Evolutionary conservation across 1,140 invertebrate genomes (phyloP).

Genomic region (Stegodyphus mimosarum): DNA sequence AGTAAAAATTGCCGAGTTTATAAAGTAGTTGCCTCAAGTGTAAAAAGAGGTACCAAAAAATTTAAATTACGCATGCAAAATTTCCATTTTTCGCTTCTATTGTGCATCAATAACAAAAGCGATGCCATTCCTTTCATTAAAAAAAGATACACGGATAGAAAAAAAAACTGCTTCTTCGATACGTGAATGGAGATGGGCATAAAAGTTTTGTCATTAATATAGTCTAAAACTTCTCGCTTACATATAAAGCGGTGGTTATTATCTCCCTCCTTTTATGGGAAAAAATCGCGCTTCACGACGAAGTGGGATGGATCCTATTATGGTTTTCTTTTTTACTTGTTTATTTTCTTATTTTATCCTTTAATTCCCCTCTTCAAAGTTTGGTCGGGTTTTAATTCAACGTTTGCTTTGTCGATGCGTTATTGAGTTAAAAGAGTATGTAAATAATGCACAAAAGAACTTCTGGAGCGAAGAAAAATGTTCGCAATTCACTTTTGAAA

Average conservation of each 20-base stretch:
- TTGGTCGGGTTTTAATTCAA: background rate
- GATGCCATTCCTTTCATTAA: slow-evolving; percentile 4
- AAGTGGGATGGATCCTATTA: background rate
- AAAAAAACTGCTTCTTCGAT: background rate
- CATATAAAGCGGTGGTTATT: background rate
- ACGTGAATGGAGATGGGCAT: background rate
- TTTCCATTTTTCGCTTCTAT: slow-evolving; percentile 2
- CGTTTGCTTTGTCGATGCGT: background rate
- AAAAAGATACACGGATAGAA: background rate
- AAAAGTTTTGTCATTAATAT: slow-evolving; percentile 16
- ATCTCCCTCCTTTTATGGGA: background rate
- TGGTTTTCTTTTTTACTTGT: background rate
- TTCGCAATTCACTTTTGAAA: slow-evolving; percentile 9
- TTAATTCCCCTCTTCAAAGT: background rate
- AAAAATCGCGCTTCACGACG: background rate
- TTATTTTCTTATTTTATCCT: slow-evolving; percentile 4
- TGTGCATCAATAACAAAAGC: slow-evolving; percentile 13
- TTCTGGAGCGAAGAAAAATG: background rate
- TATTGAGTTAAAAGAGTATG: slow-evolving; percentile 18
- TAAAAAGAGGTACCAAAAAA: slow-evolving; percentile 4
- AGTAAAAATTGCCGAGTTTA: background rate
- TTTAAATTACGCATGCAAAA: slow-evolving; percentile 15
- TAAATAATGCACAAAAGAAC: slow-evolving; percentile 1
- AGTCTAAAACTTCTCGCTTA: slow-evolving; percentile 16
- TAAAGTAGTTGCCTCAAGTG: background rate